Evolutionary conservation across 92 coral and sea anemone genomes (phyloP).

Genomic region (Paramuricea clavata): DNA sequence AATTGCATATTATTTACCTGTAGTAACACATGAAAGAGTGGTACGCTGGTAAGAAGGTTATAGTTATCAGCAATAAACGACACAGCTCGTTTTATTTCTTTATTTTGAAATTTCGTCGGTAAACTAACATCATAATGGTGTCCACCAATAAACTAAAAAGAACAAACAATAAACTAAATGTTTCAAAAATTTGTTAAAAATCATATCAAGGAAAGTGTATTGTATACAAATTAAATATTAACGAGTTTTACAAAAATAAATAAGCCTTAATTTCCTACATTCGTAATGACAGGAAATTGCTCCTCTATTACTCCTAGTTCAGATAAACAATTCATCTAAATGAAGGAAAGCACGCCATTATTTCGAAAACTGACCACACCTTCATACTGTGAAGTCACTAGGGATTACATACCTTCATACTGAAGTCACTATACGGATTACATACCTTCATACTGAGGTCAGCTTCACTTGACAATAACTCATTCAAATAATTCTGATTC

Average conservation of each 20-base stretch:
- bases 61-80: constrained; percentile 90
- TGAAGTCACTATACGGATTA: too few species aligned
- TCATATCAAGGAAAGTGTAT: not conserved
- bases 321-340: constrained; percentile 20
- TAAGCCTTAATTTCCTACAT: constrained; percentile 1
- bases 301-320: constrained; percentile 20
- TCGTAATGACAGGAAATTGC: constrained; percentile 25
- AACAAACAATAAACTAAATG: too few species aligned
- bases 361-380: too few species aligned
- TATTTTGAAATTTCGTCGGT: constrained; percentile 78
- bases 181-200: not conserved
- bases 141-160: constrained; percentile 67
- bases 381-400: too few species aligned
- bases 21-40: constrained; percentile 79
- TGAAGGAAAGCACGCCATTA: constrained; percentile 61
- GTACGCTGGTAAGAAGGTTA: constrained; percentile 79
- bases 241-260: not conserved
- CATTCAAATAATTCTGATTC: constrained; percentile 71
- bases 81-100: constrained; percentile 88
- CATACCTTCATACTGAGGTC: constrained; percentile 62
- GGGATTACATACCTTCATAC: constrained; percentile 53
- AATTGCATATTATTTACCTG: constrained; percentile 62
- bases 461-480: constrained; percentile 80
- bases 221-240: not conserved
- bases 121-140: constrained; percentile 43